Evolutionary conservation across 1,140 invertebrate species (phyloP).

Genomic region (Pteromalus puparum): DNA sequence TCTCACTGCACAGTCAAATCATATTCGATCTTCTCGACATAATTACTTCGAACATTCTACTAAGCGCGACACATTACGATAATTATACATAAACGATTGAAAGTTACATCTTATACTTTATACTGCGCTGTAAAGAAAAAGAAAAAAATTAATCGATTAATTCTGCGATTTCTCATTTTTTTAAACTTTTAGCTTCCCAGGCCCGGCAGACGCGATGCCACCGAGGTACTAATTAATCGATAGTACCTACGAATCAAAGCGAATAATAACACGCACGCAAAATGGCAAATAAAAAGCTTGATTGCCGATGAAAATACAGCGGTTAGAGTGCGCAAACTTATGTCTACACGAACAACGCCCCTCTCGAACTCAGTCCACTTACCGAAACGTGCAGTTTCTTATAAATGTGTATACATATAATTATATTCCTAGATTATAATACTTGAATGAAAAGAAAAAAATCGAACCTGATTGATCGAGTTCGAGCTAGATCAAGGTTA

Average conservation of each 20-base stretch:
- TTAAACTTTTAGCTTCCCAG: slow-evolving; percentile 76
- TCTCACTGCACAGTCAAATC: slow-evolving; percentile 35
- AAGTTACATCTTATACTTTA: slow-evolving; percentile 75
- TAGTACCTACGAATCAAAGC: slow-evolving; percentile 51
- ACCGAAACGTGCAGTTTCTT: slow-evolving; percentile 53
- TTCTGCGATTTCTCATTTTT: slow-evolving; percentile 74
- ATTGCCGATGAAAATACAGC: slow-evolving; percentile 46
- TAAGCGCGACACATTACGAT: slow-evolving; percentile 24
- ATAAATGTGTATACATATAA: slow-evolving; percentile 56
- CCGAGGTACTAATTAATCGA: slow-evolving; percentile 72
- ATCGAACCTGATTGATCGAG: slow-evolving; percentile 39
- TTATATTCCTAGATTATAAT: slow-evolving; percentile 56
- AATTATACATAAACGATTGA: slow-evolving; percentile 24
- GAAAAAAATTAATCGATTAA: slow-evolving; percentile 62
- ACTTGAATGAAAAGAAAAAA: slow-evolving; percentile 47
- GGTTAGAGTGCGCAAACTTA: slow-evolving; percentile 50
- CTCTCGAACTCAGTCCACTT: slow-evolving; percentile 56
- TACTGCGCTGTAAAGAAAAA: slow-evolving; percentile 46
- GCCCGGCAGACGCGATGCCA: slow-evolving; percentile 76
- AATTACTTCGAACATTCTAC: slow-evolving; percentile 15
- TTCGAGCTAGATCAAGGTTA: slow-evolving; percentile 42
- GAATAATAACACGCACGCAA: slow-evolving; percentile 47
- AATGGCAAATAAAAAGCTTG: slow-evolving; percentile 47
- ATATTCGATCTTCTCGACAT: background rate
- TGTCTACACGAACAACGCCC: slow-evolving; percentile 55